Conservation (phyloP, 2,113 vertebrate species). For the Stigmatopora nigra region DNA sequence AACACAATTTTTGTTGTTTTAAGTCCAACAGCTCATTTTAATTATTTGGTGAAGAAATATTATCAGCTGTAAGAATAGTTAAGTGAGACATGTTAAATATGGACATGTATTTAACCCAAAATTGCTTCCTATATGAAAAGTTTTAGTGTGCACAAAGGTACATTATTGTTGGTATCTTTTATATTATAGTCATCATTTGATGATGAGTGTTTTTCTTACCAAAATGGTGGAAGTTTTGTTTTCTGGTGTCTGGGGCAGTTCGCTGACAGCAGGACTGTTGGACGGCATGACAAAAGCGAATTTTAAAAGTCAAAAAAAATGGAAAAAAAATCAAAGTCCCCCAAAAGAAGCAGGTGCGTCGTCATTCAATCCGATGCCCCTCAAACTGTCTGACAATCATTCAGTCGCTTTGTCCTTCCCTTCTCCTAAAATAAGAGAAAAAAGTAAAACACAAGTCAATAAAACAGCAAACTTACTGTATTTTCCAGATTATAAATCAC, state of each 20-base stretch:
- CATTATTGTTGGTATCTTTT: not conserved
- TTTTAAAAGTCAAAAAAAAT: constrained; percentile 24
- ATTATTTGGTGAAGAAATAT: not conserved
- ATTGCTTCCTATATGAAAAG: too few species aligned
- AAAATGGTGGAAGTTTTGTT: constrained; percentile 47
- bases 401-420: constrained; percentile 26
- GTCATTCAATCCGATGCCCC: constrained; percentile 47
- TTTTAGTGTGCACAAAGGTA: not conserved
- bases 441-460: constrained; percentile 22
- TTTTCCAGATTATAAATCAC: too few species aligned
- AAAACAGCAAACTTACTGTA: constrained; percentile 2
- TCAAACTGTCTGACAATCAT: constrained; percentile 9
- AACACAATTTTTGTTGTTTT: too few species aligned
- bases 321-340: constrained; percentile 43
- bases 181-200: too few species aligned
- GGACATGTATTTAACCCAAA: not conserved
- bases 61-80: not conserved
- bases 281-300: constrained; percentile 62
- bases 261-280: constrained; percentile 55
- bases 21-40: too few species aligned
- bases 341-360: constrained; percentile 50
- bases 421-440: constrained; percentile 35
- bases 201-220: constrained; percentile 44
- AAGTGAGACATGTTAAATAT: not conserved
- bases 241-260: constrained; percentile 50